Percentiles rank a stretch among this genome's conserved stretches.
phyloP scores from a whole-genome alignment of 2,888 invertebrate genomes.

The Aphodius sticticus region DNA sequence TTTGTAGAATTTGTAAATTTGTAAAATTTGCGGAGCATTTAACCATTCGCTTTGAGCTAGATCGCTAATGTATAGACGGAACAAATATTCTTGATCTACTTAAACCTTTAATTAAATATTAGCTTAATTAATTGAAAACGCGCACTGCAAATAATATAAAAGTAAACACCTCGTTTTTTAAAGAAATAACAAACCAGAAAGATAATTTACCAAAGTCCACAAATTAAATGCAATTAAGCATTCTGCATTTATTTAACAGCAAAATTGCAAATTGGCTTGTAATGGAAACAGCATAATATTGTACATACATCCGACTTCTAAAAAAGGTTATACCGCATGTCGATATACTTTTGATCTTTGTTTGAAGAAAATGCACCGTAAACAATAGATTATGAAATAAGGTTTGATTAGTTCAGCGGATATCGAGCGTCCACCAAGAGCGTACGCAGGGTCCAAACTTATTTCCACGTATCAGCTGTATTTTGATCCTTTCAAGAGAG shows the following conservation, averaged over 20 bases:
- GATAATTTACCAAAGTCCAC: too few species aligned
- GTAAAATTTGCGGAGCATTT: neutral
- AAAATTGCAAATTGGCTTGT: neutral
- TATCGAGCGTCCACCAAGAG: constrained; percentile 5
- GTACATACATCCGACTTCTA: neutral
- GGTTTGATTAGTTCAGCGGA: constrained; percentile 24
- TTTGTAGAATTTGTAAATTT: neutral
- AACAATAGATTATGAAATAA: constrained; percentile 22
- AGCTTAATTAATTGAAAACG: neutral
- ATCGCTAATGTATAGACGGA: neutral
- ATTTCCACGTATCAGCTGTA: constrained; percentile 34
- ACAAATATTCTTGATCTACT: neutral
- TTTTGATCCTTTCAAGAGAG: constrained; percentile 26
- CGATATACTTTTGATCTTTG: neutral
- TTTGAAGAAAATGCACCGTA: neutral
- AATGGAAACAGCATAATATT: neutral
- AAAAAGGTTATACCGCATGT: neutral
- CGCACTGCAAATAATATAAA: neutral
- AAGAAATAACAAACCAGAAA: neutral
- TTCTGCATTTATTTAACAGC: neutral
- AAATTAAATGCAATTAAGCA: too few species aligned
- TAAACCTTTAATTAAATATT: neutral
- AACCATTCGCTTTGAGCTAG: neutral
- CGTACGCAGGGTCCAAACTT: constrained; percentile 26
- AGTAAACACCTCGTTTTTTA: neutral